Conservation (phyloP, 2,113 vertebrate species). For the Dascyllus trimaculatus region DNA sequence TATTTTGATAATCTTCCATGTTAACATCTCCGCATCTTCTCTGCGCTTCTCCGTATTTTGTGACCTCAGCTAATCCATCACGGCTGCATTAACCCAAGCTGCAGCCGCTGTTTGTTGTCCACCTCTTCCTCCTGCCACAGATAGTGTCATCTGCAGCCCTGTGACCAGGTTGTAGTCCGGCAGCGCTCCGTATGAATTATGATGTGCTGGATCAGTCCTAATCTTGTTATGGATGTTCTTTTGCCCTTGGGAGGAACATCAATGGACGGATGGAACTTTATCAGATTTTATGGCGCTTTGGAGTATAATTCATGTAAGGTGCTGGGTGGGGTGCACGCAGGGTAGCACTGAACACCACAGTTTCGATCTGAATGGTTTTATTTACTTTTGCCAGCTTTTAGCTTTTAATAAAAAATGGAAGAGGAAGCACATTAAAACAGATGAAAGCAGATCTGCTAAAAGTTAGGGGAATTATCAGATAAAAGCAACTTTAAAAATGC, state of each 20-base stretch:
- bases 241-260: constrained; percentile 82
- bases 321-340: constrained; percentile 33
- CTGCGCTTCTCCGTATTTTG: constrained; percentile 3
- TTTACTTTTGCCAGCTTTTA: constrained; percentile 24
- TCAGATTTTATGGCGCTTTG: constrained; percentile 80
- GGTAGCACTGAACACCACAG: constrained; percentile 26
- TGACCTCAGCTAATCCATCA: constrained; percentile 19
- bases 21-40: not conserved
- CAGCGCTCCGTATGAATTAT: constrained; percentile 78
- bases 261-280: constrained; percentile 75
- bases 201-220: constrained; percentile 78
- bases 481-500: no score
- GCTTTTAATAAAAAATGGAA: constrained; percentile 25
- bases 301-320: constrained; percentile 78
- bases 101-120: constrained; percentile 37
- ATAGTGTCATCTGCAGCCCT: constrained; percentile 72
- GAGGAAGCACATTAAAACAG: not conserved
- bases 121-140: constrained; percentile 39
- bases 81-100: not conserved
- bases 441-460: not conserved
- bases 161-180: constrained; percentile 72
- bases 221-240: constrained; percentile 85
- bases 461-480: not conserved
- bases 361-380: constrained; percentile 37
- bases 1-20: not conserved